phyloP scores from a whole-genome alignment of 1,140 invertebrate genomes.

The Brachystomella parvula region DNA sequence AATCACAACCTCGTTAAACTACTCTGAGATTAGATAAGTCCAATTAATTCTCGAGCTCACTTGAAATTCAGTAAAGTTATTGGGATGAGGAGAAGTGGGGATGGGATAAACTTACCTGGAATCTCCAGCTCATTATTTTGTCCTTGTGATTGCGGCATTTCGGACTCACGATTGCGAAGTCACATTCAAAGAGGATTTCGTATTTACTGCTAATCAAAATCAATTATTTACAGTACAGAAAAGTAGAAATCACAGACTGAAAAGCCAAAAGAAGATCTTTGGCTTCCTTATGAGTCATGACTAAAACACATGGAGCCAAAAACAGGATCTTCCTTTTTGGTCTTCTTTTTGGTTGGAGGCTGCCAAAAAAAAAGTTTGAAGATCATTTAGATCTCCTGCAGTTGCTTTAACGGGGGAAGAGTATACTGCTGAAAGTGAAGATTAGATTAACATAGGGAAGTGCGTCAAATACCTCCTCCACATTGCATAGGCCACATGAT shows the following conservation, averaged over 20 bases:
- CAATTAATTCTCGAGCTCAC: not conserved
- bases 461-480: not conserved
- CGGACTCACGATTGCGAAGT: not conserved
- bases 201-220: not conserved
- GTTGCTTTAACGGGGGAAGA: too few species aligned
- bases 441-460: too few species aligned
- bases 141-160: slow-evolving; percentile 19
- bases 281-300: too few species aligned
- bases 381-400: not conserved
- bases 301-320: too few species aligned
- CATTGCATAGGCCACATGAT: not conserved
- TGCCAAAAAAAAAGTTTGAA: not conserved
- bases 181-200: not conserved
- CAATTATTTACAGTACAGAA: not conserved
- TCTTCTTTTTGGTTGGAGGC: not conserved
- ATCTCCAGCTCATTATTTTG: slow-evolving; percentile 26
- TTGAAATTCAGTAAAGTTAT: not conserved
- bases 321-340: too few species aligned
- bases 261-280: too few species aligned
- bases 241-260: not conserved
- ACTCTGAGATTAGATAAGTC: not conserved
- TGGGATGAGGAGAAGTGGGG: not conserved
- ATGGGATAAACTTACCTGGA: slow-evolving; percentile 18
- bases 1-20: not conserved
- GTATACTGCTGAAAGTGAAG: too few species aligned